Evolutionary conservation across 2,888 invertebrate genomes (phyloP).

Genomic region (Nephrotoma flavescens): DNA sequence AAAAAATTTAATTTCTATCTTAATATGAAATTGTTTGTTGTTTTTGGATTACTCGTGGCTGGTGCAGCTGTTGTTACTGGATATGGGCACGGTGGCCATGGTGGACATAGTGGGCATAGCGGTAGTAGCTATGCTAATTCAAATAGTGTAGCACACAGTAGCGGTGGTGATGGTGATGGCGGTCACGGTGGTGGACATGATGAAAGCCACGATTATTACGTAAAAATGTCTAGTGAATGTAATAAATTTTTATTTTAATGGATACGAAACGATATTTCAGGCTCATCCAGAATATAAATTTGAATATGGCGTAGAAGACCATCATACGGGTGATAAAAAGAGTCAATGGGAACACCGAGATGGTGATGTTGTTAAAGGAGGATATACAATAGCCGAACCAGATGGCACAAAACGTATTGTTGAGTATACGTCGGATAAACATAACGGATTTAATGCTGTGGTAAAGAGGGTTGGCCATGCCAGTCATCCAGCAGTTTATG

Average conservation of each 20-base stretch:
- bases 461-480: slow-evolving; percentile 34
- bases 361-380: slow-evolving; percentile 36
- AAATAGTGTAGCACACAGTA: not conserved
- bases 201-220: not conserved
- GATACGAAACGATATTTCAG: slow-evolving; percentile 13
- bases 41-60: not conserved
- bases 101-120: slow-evolving; percentile 2
- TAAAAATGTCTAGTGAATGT: not conserved
- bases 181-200: slow-evolving; percentile 12
- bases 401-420: slow-evolving; percentile 37
- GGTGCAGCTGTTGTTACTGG: not conserved
- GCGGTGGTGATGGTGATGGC: not conserved
- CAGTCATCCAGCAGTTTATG: slow-evolving; percentile 10
- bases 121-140: not conserved
- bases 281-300: slow-evolving; percentile 33
- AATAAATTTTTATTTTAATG: not conserved
- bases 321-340: slow-evolving; percentile 35
- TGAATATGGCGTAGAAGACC: slow-evolving; percentile 35
- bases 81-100: slow-evolving; percentile 3
- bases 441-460: slow-evolving; percentile 35
- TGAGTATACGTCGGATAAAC: slow-evolving; percentile 34
- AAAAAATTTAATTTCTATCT: not conserved
- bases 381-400: slow-evolving; percentile 34
- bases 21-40: not conserved
- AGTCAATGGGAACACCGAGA: slow-evolving; percentile 36